phyloP scores from a whole-genome alignment of 2,797 vertebrate genomes.

The Vultur gryphus region DNA sequence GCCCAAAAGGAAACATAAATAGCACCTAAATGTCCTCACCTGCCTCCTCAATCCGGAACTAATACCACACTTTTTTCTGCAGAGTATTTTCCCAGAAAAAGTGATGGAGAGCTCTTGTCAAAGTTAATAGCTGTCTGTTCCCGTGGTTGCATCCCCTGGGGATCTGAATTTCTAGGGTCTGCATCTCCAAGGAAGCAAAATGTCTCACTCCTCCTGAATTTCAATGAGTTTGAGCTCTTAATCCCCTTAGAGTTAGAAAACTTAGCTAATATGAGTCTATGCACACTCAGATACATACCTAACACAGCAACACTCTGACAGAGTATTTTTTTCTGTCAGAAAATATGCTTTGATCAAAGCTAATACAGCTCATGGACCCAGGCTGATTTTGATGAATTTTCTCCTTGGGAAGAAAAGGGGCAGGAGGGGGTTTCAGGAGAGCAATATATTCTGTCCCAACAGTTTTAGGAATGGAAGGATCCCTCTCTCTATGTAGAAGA shows the following conservation, averaged over 20 bases:
- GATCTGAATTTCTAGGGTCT: background rate
- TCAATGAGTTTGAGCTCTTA: conserved; percentile 15
- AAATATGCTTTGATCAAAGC: background rate
- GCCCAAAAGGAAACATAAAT: background rate
- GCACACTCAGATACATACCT: background rate
- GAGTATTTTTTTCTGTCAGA: background rate
- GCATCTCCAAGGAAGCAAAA: conserved; percentile 9
- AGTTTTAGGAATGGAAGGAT: background rate
- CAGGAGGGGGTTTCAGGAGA: background rate
- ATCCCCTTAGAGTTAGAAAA: background rate
- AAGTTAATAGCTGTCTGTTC: conserved; percentile 7
- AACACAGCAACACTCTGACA: background rate
- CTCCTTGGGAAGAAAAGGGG: background rate
- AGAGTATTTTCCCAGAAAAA: background rate
- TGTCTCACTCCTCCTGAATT: background rate
- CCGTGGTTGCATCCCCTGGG: background rate
- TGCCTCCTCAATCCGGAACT: background rate
- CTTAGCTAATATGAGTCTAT: background rate
- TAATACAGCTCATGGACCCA: background rate
- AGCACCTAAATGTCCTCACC: background rate
- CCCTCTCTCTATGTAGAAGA: background rate
- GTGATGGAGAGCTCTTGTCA: background rate
- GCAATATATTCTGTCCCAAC: background rate
- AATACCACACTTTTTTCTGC: background rate
- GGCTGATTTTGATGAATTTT: background rate